A percentile compares a stretch with the other conserved stretches of the same genome.
These are phyloP conservation scores for Drosophila arawakana DNA, from an alignment of 1,140 invertebrate species.

Conservation along the genomic window DNA sequence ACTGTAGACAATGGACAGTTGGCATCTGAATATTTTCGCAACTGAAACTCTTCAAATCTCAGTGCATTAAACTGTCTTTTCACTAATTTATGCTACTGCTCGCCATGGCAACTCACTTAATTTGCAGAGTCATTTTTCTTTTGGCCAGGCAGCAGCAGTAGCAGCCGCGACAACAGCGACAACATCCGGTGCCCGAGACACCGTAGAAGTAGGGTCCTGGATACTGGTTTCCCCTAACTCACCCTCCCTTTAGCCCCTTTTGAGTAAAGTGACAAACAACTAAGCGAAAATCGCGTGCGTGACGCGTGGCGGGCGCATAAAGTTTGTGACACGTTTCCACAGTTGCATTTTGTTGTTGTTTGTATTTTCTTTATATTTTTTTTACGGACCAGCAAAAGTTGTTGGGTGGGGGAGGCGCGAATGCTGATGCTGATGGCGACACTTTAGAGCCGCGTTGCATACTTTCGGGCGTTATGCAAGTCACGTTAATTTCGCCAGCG, in stretches of 20 bases:
- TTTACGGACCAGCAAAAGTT: constrained; percentile 54
- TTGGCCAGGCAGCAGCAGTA: constrained; percentile 31
- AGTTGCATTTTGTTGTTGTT: constrained; percentile 67
- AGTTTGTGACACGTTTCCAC: constrained; percentile 80
- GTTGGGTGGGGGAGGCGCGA: constrained; percentile 8
- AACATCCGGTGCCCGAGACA: constrained; percentile 24
- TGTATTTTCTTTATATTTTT: not conserved
- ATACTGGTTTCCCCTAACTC: not conserved
- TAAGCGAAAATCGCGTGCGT: constrained; percentile 82
- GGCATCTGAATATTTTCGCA: constrained; percentile 1
- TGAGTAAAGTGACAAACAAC: constrained; percentile 77
- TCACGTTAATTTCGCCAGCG: constrained; percentile 77
- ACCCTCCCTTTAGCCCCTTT: not conserved
- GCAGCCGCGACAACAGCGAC: not conserved
- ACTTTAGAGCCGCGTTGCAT: constrained; percentile 76
- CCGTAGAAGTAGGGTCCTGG: not conserved
- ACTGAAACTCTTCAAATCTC: constrained; percentile 50
- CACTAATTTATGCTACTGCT: constrained; percentile 66
- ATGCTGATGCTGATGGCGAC: constrained; percentile 63
- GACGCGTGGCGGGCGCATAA: constrained; percentile 79
- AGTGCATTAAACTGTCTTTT: constrained; percentile 19
- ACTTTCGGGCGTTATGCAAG: constrained; percentile 76
- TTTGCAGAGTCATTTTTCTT: constrained; percentile 70
- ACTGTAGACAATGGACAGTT: not conserved
- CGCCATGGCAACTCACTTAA: constrained; percentile 71